Evolutionary conservation across 2,113 vertebrate genomes (phyloP).

Genomic region (Orycteropus afer): DNA sequence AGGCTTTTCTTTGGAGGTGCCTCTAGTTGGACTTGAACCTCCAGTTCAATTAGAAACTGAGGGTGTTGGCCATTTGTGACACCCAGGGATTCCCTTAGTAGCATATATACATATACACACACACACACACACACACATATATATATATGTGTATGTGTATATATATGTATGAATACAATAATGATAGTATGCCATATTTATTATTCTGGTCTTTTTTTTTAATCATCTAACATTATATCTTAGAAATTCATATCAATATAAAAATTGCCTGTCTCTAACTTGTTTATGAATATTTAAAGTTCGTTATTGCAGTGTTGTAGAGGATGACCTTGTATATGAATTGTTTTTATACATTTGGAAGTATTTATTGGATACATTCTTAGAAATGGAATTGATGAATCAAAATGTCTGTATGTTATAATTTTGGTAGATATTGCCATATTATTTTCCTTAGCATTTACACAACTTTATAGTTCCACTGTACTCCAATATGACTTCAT

Average conservation of each 20-base stretch:
- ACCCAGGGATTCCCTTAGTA: no score
- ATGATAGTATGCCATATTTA: not conserved
- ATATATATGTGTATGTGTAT: not conserved
- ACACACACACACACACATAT: not conserved
- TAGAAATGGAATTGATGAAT: not conserved
- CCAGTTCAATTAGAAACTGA: no score
- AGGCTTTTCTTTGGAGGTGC: no score
- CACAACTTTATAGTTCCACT: not conserved
- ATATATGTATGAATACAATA: not conserved
- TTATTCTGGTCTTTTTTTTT: not conserved
- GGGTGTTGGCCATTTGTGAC: no score
- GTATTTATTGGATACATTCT: not conserved
- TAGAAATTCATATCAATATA: not conserved
- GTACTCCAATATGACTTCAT: no score
- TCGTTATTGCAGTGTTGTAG: not conserved
- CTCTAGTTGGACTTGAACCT: no score
- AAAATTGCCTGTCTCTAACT: not conserved
- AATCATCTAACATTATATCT: not conserved
- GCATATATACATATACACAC: not conserved
- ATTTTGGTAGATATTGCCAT: not conserved
- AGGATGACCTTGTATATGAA: not conserved
- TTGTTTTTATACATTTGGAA: conserved; percentile 21
- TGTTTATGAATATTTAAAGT: not conserved
- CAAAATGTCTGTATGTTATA: not conserved
- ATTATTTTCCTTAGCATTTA: conserved; percentile 1